Percentiles rank a stretch among this genome's conserved stretches.
phyloP scores from a whole-genome alignment of 2,113 vertebrate genomes.

The Meleagris gallopavo region DNA sequence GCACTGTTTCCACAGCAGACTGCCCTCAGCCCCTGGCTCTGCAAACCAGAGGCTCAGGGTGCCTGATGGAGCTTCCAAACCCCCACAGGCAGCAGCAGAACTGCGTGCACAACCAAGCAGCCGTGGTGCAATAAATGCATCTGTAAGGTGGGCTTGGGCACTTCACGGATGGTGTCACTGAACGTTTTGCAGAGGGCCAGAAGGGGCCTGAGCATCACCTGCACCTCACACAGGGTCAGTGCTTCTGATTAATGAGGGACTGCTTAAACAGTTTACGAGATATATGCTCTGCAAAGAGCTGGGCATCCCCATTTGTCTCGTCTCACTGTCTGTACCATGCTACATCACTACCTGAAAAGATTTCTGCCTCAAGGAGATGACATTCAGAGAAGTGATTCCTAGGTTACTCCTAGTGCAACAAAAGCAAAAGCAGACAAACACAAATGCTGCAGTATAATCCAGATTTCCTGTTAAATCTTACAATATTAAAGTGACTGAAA shows the following conservation, averaged over 20 bases:
- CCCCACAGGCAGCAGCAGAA: background rate
- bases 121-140: background rate
- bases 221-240: background rate
- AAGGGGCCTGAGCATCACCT: background rate
- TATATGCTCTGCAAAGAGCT: background rate
- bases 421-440: background rate
- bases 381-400: background rate
- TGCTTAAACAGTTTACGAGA: background rate
- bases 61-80: background rate
- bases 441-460: background rate
- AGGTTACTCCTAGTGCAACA: background rate
- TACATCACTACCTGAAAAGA: background rate
- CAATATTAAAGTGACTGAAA: background rate
- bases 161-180: background rate
- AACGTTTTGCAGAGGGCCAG: background rate
- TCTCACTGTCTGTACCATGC: background rate
- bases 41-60: background rate
- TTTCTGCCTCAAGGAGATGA: background rate
- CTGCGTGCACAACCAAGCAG: rapidly evolving
- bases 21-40: background rate
- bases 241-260: background rate
- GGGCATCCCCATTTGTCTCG: background rate
- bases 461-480: background rate
- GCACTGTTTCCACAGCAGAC: background rate
- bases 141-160: background rate